These are phyloP conservation scores for Mastacembelus armatus DNA, from an alignment of 2,797 vertebrate genomes.

Conservation along the genomic window DNA sequence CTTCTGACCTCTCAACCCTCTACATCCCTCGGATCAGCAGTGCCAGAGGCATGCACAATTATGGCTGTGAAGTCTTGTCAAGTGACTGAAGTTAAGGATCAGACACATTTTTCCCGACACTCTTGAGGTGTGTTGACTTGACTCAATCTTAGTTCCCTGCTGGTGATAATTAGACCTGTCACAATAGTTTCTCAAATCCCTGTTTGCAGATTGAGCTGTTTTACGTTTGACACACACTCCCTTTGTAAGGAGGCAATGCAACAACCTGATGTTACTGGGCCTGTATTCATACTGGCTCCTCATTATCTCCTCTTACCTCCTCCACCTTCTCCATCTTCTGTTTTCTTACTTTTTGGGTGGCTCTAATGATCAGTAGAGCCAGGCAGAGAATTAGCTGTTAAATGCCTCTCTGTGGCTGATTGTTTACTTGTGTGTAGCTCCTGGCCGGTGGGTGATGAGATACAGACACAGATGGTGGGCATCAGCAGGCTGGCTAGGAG, in stretches of 20 bases:
- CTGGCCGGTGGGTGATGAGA: conserved; percentile 74
- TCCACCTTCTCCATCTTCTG: background rate
- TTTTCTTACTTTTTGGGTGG: conserved; percentile 40
- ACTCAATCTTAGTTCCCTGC: conserved; percentile 15
- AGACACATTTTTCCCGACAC: conserved; percentile 51
- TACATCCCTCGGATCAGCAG: conserved; percentile 58
- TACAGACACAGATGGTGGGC: conserved; percentile 85
- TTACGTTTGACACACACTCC: conserved; percentile 1
- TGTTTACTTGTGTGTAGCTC: conserved; percentile 76
- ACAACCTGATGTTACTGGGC: conserved; percentile 12
- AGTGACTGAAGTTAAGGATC: conserved; percentile 62
- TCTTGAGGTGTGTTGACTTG: conserved; percentile 23
- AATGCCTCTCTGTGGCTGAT: conserved; percentile 62
- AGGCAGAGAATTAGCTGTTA: conserved; percentile 61
- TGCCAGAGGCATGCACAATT: conserved; percentile 70
- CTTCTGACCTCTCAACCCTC: conserved; percentile 67
- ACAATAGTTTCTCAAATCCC: conserved; percentile 1
- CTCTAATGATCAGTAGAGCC: conserved; percentile 55
- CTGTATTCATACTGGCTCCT: conserved; percentile 20
- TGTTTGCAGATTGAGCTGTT: background rate
- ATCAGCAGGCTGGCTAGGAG: conserved; percentile 76
- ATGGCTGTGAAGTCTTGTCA: conserved; percentile 63
- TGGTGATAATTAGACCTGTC: conserved; percentile 39
- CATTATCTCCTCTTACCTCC: conserved; percentile 23
- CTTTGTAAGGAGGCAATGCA: conserved; percentile 25